These are phyloP conservation scores for Lycaon pictus DNA, from an alignment of 2,113 vertebrate species.

Conservation along the genomic window DNA sequence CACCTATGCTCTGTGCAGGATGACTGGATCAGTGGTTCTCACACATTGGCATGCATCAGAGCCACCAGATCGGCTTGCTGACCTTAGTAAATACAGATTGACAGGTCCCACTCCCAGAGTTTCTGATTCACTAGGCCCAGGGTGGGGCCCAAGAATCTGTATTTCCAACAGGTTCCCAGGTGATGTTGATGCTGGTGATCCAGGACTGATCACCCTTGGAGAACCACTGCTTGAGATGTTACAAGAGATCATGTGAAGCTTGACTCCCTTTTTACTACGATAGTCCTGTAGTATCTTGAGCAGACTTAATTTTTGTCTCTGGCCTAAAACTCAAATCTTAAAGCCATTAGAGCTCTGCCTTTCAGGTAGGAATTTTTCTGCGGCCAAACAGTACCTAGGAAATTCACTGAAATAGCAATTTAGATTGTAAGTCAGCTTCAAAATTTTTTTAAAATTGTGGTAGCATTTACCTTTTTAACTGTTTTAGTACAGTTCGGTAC, in stretches of 20 bases:
- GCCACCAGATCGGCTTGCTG: neutral
- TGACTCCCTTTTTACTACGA: neutral
- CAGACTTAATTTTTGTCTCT: constrained; percentile 8
- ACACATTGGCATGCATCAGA: neutral
- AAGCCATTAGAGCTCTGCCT: neutral
- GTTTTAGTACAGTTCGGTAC: neutral
- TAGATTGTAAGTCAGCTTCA: neutral
- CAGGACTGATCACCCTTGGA: neutral
- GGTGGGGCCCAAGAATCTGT: neutral
- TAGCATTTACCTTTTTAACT: neutral
- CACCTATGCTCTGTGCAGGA: neutral
- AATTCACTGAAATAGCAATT: neutral
- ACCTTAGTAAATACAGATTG: neutral
- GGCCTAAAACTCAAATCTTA: neutral
- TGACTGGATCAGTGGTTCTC: neutral
- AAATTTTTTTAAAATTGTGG: neutral
- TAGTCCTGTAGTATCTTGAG: neutral
- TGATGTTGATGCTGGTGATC: neutral
- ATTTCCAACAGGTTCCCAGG: neutral
- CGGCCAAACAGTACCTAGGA: neutral
- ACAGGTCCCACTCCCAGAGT: neutral
- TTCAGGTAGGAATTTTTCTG: neutral
- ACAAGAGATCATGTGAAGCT: neutral
- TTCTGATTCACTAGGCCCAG: neutral
- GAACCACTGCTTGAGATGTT: neutral